Conservation (phyloP, 2,888 invertebrate species). For the Hydrotaea cyrtoneurina region DNA sequence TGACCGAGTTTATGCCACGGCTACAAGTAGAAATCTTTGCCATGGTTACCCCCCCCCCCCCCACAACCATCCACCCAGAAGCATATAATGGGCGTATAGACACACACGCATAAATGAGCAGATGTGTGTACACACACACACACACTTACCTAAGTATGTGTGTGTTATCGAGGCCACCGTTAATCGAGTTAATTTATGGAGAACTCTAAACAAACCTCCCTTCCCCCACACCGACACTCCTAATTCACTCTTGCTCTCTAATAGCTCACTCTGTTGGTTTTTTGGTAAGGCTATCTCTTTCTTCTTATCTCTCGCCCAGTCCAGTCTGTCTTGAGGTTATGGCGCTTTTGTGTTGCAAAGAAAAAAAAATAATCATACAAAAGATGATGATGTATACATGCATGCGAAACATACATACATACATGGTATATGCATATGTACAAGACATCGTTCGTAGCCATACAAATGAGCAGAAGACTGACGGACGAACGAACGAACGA, state of each 20-base stretch:
- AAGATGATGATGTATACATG: not conserved
- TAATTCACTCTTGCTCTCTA: not conserved
- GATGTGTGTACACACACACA: not conserved
- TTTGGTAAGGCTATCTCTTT: not conserved
- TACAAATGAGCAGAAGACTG: too few relatives aligned
- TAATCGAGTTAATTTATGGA: constrained; percentile 53
- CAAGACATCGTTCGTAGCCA: too few relatives aligned
- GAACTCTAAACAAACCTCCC: constrained; percentile 27
- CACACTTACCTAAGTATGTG: too few relatives aligned
- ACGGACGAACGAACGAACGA: too few relatives aligned
- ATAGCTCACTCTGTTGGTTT: not conserved
- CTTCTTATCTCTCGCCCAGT: not conserved
- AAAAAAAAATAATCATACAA: not conserved
- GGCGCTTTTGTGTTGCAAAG: not conserved
- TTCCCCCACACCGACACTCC: not conserved
- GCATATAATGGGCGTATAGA: too few relatives aligned
- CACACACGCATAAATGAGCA: not conserved
- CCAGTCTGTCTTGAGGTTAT: not conserved
- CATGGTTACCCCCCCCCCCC: too few relatives aligned
- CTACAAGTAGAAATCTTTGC: too few relatives aligned
- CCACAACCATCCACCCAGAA: too few relatives aligned
- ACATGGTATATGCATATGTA: not conserved
- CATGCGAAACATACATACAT: not conserved
- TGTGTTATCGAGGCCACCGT: constrained; percentile 56
- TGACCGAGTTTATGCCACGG: too few relatives aligned